These are phyloP conservation scores for Erythrocercus mccallii DNA, from an alignment of 2,113 vertebrate species.

Conservation along the genomic window DNA sequence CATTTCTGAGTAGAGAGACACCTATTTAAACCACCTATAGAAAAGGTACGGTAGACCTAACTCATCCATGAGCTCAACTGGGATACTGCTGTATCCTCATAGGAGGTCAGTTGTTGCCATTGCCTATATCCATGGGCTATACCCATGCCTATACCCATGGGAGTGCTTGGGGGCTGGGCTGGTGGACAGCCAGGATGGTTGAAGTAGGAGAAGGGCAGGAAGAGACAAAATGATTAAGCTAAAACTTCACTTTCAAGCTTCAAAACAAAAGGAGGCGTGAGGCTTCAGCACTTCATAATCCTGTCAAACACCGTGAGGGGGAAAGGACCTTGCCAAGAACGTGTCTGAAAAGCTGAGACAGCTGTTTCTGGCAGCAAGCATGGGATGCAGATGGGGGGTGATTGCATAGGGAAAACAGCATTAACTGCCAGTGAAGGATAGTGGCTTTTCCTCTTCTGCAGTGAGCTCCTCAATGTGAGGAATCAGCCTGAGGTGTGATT, in stretches of 20 bases:
- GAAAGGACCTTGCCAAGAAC: conserved; percentile 8
- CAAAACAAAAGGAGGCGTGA: conserved; percentile 4
- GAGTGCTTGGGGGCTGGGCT: background rate
- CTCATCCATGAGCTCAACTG: background rate
- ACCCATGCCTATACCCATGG: accelerated
- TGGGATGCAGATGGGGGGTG: background rate
- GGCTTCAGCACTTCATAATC: background rate
- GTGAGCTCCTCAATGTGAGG: background rate
- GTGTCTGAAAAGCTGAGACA: background rate
- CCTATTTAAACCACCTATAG: background rate
- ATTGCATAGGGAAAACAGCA: background rate
- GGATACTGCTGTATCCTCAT: background rate
- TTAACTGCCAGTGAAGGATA: background rate
- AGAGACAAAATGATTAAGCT: background rate
- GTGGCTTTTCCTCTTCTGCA: background rate
- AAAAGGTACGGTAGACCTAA: background rate
- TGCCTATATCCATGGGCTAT: background rate
- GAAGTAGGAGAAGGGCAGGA: background rate
- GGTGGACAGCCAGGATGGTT: background rate
- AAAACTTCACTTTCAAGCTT: background rate
- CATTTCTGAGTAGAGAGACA: background rate
- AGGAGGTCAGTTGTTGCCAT: background rate
- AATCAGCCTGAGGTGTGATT: background rate
- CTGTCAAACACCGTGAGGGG: background rate
- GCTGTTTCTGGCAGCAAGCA: background rate